Evolutionary conservation across 1,140 invertebrate species (phyloP), one percentile per base, ranked within the genome.

Genomic region (Nymphalis io): DNA sequence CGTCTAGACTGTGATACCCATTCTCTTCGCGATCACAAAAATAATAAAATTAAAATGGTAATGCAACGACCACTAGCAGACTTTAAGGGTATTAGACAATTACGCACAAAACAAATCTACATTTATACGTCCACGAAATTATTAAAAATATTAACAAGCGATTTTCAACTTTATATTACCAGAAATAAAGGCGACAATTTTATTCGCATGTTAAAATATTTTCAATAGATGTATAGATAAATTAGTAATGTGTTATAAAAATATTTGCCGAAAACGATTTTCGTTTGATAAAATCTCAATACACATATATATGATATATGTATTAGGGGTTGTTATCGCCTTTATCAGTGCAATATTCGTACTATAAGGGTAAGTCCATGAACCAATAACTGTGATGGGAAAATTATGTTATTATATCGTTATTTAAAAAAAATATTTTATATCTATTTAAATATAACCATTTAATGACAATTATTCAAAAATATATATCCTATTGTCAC

Each of bases 41-140:
- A 81, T 82, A 82, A 77, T 78, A 78, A 76, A 81, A 85, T 88
- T 88, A 81, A 85, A 84, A 88, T 88, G 84, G 70, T 85, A 88
- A 88, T 88, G 62, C 67, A 60, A 81, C 78, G 80, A 79, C 79
- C 78, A 80, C 79, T 82, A 75, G 74, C 79, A 79, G 78, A 76
- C 79, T 77, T 75, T 69, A 73, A 70, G 80, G 80, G 82, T 81
- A 83, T 87, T 83, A 83, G 81, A 85, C 83, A 85, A 87, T 87
- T 87, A 87, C 80, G 76, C 74, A 69, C 66, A 1, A 16, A 16
- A 38, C 64, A 66, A 66, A 59, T 18, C 42, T 66, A 38, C 21
- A 46, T 42, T 33, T 13, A 5, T 38, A 2, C 40, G 46, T 39
- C 38, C 21, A 27, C 40, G n/a, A 42, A 65, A 42, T 23, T 13